Base-by-base conservation (phyloP, 2,113 vertebrate genomes). In the Chamaetylas fuelleborni region DNA sequence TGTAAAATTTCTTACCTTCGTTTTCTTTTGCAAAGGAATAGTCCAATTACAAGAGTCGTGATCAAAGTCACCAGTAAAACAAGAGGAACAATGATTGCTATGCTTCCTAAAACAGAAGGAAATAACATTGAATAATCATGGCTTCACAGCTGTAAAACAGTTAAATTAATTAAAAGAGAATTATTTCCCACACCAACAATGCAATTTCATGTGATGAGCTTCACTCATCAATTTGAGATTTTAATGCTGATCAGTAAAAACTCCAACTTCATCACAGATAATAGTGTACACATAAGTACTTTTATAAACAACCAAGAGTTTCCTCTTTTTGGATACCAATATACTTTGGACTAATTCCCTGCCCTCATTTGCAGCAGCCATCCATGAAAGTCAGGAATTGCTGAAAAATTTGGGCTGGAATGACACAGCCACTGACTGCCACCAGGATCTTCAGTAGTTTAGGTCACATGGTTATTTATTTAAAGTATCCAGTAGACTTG, bases 11-110 rank as follows among this genome's bases (percentile, higher is more conserved):
- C 97, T 93, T 98, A 99, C 99, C 99, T 98, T 98, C 99, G 98
- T 95, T 98, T 99, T 88, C 99, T 98, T 98, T 98, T 99, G 98
- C 99, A 99, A 96, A 99, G 98, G 83, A 99, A 98, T 92, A 99
- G 98, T 50, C 99, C 99, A 85, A 98, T 98, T 67, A 99, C 99
- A 95, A 99, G 98, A 71, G 98, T 99, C 78, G 99, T 99, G 86
- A 99, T 98, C 96, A 99, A 96, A 95, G 99, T 98, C 92, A 99
- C 98, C 98, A 99, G 96, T 81, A 99, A 98, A 81, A 99, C 98
- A 48, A 99, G 98, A 70, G 99, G 99, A 85, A 99, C 99, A 65
- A 99, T 99, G 97, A 99, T 99, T 66, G 99, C 99, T 78, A 99
- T 99, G 97, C 99, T 99, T 95, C 99, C 99, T 99, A 88, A 48